Conservation (phyloP, 2,113 vertebrate species). For the Sterna hirundo region DNA sequence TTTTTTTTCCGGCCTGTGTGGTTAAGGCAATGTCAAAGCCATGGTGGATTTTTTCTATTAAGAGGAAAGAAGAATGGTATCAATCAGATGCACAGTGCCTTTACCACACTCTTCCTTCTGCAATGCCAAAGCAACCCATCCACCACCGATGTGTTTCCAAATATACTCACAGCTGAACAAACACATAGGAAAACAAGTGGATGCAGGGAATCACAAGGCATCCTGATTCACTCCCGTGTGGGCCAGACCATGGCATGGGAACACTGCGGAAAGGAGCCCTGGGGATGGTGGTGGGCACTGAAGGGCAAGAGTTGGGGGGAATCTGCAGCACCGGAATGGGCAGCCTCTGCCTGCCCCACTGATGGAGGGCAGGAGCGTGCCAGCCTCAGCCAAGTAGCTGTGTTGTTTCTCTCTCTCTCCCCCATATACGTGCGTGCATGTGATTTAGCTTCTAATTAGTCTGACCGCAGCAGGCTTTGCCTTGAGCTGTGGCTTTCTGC, state of each 20-base stretch:
- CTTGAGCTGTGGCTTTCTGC: neutral
- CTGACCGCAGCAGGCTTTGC: neutral
- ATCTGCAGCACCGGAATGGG: neutral
- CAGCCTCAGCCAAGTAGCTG: neutral
- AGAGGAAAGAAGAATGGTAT: conserved; percentile 3
- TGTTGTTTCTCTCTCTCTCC: neutral
- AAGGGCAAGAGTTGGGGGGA: neutral
- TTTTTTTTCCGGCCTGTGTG: neutral
- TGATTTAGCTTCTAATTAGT: neutral
- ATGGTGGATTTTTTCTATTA: neutral
- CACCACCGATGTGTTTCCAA: conserved; percentile 13
- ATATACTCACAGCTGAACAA: conserved; percentile 61
- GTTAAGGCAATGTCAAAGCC: neutral
- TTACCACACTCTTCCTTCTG: conserved; percentile 30
- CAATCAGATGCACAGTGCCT: neutral
- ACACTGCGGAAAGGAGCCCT: rapidly evolving
- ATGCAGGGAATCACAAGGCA: neutral
- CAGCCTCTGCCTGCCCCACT: neutral
- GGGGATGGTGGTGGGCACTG: neutral
- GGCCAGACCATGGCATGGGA: neutral
- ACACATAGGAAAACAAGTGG: neutral
- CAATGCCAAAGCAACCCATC: neutral
- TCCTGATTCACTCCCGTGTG: rapidly evolving
- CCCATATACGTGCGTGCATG: neutral
- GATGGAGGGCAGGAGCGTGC: neutral